Base-by-base conservation (phyloP, 2,888 invertebrate genomes). In the Drosophila putrida region DNA sequence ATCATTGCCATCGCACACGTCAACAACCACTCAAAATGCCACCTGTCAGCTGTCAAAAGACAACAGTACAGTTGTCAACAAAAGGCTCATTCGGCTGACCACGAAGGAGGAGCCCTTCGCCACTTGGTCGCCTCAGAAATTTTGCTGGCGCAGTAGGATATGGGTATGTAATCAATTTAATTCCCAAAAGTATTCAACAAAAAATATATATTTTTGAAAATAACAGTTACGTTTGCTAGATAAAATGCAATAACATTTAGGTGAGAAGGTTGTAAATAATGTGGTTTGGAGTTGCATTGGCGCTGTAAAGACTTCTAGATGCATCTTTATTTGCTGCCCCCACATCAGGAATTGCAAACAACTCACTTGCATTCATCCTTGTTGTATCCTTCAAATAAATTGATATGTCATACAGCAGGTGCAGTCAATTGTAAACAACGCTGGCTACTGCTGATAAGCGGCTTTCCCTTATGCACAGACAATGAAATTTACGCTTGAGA, bases 21-120 rank as follows among this genome's bases (percentile, higher is more conserved):
- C 85, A 78, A 63, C 55, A 49, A 63, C 65, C 74, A 65, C 65
- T 72, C 63, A 71, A 88, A 82, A 63, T 71, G 70, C 67, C 77
- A 80, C 65, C 78, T 86, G 81, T 77, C 81, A 87, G 65, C 78
- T 88, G 86, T 82, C 83, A 88, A 43, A 62, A 47, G 43, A 50
- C 33, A 58, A 41, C 51, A 51, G 63, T 59, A 72, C 85, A 78
- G 80, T 67, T 71, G 74, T 46, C 64, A 53, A 55, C 60, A 65
- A 66, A 43, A 38, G 38, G 9, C 33, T 20, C 20, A 5, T 33
- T 8, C 2, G 35, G 13, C 20, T 65, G 57, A 31, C 65, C 57
- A 61, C 28, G 25, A 36, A 59, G 43, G 15, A 58, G 41, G 10
- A 47, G 33, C n/a, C 13, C 20, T 43, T 28, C 11, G 1, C 20